Percentiles rank a stretch among this genome's conserved stretches.
These are phyloP conservation scores for Oncorhynchus nerka DNA, from an alignment of 2,113 vertebrate species.

Conservation along the genomic window DNA sequence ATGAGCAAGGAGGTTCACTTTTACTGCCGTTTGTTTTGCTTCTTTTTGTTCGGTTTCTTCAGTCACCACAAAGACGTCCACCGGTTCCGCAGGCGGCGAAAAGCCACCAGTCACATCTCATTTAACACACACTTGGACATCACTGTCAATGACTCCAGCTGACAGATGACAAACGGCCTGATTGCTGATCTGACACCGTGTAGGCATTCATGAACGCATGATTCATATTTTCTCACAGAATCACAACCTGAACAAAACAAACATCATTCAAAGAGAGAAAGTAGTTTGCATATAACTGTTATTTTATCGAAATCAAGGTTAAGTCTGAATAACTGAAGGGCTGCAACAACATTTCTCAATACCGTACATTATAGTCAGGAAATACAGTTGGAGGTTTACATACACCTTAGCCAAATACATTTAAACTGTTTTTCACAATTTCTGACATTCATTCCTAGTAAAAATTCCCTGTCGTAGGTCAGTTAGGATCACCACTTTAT, in stretches of 20 bases:
- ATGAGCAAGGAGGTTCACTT: conserved; percentile 63
- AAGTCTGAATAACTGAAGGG: background rate
- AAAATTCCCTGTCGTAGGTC: too few species aligned
- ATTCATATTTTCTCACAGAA: conserved; percentile 37
- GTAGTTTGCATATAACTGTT: background rate
- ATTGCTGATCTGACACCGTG: conserved; percentile 29
- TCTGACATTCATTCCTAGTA: too few species aligned
- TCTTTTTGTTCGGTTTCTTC: conserved; percentile 53
- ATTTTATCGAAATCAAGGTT: conserved; percentile 6
- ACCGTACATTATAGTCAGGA: background rate
- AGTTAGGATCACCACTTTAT: too few species aligned
- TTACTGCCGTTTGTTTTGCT: conserved; percentile 66
- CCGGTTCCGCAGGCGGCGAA: conserved; percentile 29
- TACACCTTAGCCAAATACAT: too few species aligned
- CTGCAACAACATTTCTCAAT: background rate
- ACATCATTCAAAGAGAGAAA: background rate
- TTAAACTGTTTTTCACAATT: too few species aligned
- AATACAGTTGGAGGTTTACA: background rate
- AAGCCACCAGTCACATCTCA: conserved; percentile 63
- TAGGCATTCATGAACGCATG: conserved; percentile 48
- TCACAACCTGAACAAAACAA: background rate
- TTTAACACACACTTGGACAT: conserved; percentile 58
- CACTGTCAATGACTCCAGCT: conserved; percentile 50
- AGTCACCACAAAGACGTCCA: conserved; percentile 31
- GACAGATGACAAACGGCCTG: conserved; percentile 57